These are phyloP conservation scores for Nebria brevicollis DNA, from an alignment of 2,888 invertebrate genomes.

Conservation along the genomic window DNA sequence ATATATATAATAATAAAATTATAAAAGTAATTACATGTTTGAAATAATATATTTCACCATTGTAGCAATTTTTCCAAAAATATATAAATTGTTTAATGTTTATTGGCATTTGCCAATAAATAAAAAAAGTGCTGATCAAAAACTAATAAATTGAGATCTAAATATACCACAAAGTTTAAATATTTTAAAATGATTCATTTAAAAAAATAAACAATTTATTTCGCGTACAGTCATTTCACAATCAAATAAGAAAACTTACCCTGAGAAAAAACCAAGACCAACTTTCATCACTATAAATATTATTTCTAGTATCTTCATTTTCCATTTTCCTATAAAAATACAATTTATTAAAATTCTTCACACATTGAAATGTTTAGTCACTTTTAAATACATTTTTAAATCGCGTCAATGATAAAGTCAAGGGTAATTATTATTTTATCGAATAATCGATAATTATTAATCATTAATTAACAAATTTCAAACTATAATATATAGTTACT, in stretches of 20 bases:
- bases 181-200: not conserved
- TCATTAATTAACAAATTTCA: not conserved
- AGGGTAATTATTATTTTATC: not conserved
- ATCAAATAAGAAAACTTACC: conserved; percentile 12
- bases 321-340: not conserved
- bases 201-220: not conserved
- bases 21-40: not conserved
- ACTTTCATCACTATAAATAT: conserved; percentile 17
- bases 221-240: not conserved
- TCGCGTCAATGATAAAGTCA: not conserved
- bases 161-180: not conserved
- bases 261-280: conserved; percentile 27
- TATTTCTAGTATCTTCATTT: not conserved
- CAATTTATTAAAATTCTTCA: not conserved
- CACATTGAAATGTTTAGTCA: not conserved
- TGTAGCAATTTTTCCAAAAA: not conserved
- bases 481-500: no score
- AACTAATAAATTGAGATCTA: not conserved
- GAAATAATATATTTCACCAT: not conserved
- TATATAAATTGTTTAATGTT: not conserved
- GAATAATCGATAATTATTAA: not conserved
- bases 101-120: not conserved
- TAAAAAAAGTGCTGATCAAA: not conserved
- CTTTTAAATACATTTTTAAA: no score
- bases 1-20: no score